These are phyloP conservation scores for Oscheius sp. DNA, from an alignment of 1,140 invertebrate genomes.

Conservation along the genomic window DNA sequence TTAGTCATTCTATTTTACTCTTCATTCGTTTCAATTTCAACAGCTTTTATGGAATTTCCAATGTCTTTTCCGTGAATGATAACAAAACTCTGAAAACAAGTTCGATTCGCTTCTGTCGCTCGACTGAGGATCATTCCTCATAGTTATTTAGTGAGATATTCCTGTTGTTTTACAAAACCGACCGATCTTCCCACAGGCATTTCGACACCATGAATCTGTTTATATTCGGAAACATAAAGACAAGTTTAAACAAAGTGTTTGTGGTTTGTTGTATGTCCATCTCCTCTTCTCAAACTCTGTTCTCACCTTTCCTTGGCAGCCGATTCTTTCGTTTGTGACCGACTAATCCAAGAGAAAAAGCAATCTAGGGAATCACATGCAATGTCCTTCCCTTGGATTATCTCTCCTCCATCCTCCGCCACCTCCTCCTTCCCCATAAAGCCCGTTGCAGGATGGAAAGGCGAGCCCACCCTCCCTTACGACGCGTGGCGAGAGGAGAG, in stretches of 20 bases:
- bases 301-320: background rate
- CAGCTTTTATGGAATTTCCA: too few species aligned
- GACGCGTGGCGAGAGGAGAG: slow-evolving; percentile 2
- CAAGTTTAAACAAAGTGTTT: background rate
- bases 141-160: too few species aligned
- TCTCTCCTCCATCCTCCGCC: background rate
- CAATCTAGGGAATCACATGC: background rate
- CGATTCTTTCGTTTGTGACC: background rate
- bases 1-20: too few species aligned
- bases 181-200: too few species aligned
- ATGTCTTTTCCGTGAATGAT: too few species aligned
- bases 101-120: too few species aligned
- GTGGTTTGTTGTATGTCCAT: background rate
- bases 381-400: background rate
- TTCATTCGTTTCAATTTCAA: too few species aligned
- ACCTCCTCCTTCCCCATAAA: background rate
- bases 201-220: too few species aligned
- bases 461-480: background rate
- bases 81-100: too few species aligned
- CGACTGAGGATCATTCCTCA: too few species aligned
- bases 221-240: background rate
- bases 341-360: background rate
- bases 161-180: too few species aligned
- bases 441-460: background rate
- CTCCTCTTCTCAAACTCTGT: background rate